phyloP scores from a whole-genome alignment of 2,113 vertebrate species.

The Bucco capensis region DNA sequence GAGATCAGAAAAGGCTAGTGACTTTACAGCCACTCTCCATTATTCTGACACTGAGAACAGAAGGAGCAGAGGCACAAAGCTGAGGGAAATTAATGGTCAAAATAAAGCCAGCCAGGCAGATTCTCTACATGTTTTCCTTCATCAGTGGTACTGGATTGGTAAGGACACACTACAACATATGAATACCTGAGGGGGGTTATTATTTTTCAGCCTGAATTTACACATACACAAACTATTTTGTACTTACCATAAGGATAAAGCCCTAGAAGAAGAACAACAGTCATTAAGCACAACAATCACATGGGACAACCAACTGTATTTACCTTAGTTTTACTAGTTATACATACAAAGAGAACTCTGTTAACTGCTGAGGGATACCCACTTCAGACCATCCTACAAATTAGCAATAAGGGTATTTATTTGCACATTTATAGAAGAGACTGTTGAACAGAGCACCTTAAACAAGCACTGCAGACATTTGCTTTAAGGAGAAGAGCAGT shows the following conservation, averaged over 20 bases:
- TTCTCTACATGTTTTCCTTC: background rate
- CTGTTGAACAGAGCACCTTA: background rate
- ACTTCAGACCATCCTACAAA: background rate
- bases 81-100: background rate
- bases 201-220: background rate
- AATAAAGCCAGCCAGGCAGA: background rate
- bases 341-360: background rate
- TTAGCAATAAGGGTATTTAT: background rate
- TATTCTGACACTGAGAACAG: background rate
- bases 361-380: background rate
- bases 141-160: background rate
- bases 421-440: background rate
- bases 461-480: background rate
- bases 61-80: background rate
- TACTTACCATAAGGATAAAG: background rate
- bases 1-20: background rate
- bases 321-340: background rate
- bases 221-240: background rate
- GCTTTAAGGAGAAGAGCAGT: background rate
- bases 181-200: rapidly evolving
- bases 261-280: background rate
- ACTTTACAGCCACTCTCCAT: background rate
- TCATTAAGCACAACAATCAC: background rate
- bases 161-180: background rate
- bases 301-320: background rate